Conservation (phyloP, 2,888 invertebrate species). For the Hedychridium roseum region DNA sequence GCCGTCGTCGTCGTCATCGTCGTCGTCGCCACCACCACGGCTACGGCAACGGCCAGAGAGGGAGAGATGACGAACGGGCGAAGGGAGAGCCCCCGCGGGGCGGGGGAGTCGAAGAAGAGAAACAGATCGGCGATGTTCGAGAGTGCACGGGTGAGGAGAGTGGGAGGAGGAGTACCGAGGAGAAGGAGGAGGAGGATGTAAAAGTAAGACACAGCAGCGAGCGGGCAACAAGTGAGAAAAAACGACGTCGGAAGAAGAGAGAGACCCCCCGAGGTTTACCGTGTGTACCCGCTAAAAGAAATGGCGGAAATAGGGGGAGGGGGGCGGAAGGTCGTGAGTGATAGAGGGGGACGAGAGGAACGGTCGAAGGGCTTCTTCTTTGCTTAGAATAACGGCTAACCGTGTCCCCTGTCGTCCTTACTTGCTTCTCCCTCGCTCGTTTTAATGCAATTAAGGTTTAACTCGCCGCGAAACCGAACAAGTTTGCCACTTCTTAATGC, state of each 20-base stretch:
- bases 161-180: neutral
- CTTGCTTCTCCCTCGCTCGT: conserved; percentile 24
- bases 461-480: conserved; percentile 38
- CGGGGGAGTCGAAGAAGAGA: no score
- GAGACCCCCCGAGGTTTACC: neutral
- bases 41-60: conserved; percentile 1
- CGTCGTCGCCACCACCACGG: conserved; percentile 1
- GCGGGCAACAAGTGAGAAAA: conserved; percentile 3
- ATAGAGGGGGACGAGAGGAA: no score
- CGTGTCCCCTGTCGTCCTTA: conserved; percentile 28
- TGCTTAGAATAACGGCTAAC: no score
- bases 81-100: no score
- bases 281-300: neutral
- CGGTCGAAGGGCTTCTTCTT: no score
- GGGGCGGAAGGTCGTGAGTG: neutral
- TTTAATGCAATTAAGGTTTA: conserved; percentile 38
- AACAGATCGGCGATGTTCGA: no score
- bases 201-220: no score
- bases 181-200: no score
- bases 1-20: no score
- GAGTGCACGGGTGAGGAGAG: neutral
- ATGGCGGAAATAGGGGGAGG: neutral
- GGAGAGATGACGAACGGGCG: neutral
- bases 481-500: conserved; percentile 29
- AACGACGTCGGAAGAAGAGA: neutral